Conservation (phyloP, 2,113 vertebrate genomes). For the Bolborhynchus lineola region DNA sequence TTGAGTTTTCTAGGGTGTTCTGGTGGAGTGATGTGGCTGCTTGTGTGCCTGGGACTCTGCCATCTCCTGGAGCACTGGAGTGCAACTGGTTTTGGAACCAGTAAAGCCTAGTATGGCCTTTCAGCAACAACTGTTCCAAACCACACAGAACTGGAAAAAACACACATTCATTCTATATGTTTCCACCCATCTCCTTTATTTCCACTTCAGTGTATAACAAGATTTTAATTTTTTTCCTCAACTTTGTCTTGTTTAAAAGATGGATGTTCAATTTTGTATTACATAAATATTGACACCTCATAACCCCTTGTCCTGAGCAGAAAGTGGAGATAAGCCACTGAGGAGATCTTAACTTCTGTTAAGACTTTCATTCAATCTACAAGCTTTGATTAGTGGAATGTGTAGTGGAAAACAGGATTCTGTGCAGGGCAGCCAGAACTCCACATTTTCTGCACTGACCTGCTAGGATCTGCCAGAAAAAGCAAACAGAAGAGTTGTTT, state of each 20-base stretch:
- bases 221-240: background rate
- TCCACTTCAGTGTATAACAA: background rate
- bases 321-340: background rate
- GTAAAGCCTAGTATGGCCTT: background rate
- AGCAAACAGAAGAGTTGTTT: background rate
- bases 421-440: background rate
- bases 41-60: background rate
- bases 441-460: background rate
- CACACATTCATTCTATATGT: fast-evolving
- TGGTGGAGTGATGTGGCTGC: background rate
- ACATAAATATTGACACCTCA: background rate
- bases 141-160: background rate
- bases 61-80: background rate
- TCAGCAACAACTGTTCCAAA: background rate
- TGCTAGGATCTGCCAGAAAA: background rate
- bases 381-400: background rate
- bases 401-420: background rate
- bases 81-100: background rate
- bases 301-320: background rate
- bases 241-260: background rate
- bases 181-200: background rate
- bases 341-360: background rate
- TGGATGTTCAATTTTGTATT: background rate
- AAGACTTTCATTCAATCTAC: background rate
- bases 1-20: background rate